Base-by-base conservation (phyloP, 92 coral and sea anemone species). In the Epizoanthus rinbou region DNA sequence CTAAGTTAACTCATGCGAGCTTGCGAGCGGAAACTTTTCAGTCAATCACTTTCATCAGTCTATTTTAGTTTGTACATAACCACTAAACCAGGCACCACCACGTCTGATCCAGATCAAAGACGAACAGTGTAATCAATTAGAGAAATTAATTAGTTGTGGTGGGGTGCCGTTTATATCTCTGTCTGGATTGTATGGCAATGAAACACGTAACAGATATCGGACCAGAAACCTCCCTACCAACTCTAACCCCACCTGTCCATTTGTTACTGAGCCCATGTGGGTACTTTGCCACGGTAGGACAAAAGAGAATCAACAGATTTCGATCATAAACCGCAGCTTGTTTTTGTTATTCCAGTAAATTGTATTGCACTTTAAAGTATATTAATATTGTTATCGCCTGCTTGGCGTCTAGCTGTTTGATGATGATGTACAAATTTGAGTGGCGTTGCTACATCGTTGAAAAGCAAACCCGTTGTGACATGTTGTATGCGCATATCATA, bases 131-230 rank as follows among this genome's bases (percentile, higher is more conserved):
- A 78, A 78, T 78, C 43, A 78, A 78, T 78, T 78, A 60, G 18
- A 24, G 57, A 78, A 78, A 78, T 78, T 78, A 78, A 78, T 78
- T 78, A 58, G 71, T 60, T 78, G 39, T 60, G 54, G 24, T 9
- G 65, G 53, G 11, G 59, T 33, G 37, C 57, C 80, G 24, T 31
- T 33, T 17, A 57, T 25, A 66, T 23, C 9, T 21, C 64, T 52
- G 59, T 39, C 64, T 74, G 21, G 10, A 7, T 50, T 50, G 54
- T 50, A 50, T 9, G 54, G 0, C 54, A 10, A 15, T 50, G 54
- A 50, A 3, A 10, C 54, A 50, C 54, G 54, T 50, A 50, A 50
- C 54, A 6, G 54, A 9, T 10, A 50, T 50, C 15, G 54, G 15
- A 50, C 57, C 64, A 54, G 33, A 24, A 24, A 5, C 14, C 63